phyloP scores from a whole-genome alignment of 2,113 vertebrate species.

The Vanacampus margaritifer region DNA sequence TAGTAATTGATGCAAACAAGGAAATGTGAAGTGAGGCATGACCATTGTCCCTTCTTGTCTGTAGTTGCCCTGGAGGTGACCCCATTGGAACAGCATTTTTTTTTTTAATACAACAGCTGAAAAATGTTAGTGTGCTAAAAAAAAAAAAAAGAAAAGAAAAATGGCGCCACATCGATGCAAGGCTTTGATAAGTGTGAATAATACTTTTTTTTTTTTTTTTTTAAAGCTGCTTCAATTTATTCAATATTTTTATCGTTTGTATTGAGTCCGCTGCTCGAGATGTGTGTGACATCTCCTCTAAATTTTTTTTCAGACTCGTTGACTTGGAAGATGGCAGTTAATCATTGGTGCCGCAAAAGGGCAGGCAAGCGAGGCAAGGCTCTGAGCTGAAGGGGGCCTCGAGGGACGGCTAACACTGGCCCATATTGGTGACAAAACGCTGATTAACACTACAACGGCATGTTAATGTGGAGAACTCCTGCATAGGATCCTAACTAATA shows the following conservation, averaged over 20 bases:
- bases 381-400: too few species aligned
- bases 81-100: conserved; percentile 10
- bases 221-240: too few species aligned
- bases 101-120: conserved; percentile 50
- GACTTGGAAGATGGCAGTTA: not conserved
- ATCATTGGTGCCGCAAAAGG: not conserved
- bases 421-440: too few species aligned
- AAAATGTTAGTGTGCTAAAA: conserved; percentile 11
- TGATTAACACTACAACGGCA: too few species aligned
- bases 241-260: too few species aligned
- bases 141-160: too few species aligned
- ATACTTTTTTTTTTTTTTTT: too few species aligned
- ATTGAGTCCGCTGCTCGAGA: too few species aligned
- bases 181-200: not conserved
- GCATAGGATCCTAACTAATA: too few species aligned
- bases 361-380: not conserved
- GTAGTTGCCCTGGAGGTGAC: conserved; percentile 24
- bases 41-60: conserved; percentile 30
- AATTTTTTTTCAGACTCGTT: not conserved
- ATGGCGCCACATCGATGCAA: not conserved
- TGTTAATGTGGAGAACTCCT: too few species aligned
- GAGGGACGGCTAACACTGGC: too few species aligned
- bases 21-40: conserved; percentile 26
- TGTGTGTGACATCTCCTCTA: not conserved
- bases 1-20: not conserved